Conservation (phyloP, 2,113 vertebrate genomes). For the Diadophis punctatus region DNA sequence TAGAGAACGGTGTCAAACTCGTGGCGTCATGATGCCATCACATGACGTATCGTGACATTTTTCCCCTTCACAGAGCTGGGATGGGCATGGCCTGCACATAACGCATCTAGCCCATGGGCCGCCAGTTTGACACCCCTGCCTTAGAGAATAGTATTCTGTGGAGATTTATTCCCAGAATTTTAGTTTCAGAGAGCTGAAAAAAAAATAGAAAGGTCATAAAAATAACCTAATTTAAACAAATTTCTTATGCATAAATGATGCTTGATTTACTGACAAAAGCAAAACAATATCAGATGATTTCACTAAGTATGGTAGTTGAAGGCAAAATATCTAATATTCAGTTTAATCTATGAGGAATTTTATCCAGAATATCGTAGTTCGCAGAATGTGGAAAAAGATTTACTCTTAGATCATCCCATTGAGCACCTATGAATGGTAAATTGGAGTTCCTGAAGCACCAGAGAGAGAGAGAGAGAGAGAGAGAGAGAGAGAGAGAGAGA, state of each 20-base stretch:
- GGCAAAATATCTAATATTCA: not conserved
- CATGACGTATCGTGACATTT: too few relatives aligned
- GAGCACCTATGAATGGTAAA: not conserved
- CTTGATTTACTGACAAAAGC: not conserved
- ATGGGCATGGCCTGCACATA: too few relatives aligned
- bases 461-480: not conserved
- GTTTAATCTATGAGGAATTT: not conserved
- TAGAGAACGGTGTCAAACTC: not conserved
- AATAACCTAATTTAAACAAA: not conserved
- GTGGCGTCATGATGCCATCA: too few relatives aligned
- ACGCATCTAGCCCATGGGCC: rapidly evolving
- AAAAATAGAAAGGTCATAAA: not conserved
- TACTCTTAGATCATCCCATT: not conserved
- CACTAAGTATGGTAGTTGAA: not conserved
- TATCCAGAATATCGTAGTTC: not conserved
- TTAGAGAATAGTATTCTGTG: not conserved
- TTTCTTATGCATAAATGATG: not conserved
- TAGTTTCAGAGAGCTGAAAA: not conserved
- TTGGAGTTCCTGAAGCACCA: too few relatives aligned
- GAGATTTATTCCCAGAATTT: not conserved
- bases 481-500: too few relatives aligned
- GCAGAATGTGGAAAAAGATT: not conserved
- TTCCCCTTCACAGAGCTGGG: too few relatives aligned
- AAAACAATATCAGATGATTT: not conserved
- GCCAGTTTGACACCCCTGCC: too few relatives aligned